Evolutionary conservation across 2,113 vertebrate genomes (phyloP).

Genomic region (Cyanoderma ruficeps): DNA sequence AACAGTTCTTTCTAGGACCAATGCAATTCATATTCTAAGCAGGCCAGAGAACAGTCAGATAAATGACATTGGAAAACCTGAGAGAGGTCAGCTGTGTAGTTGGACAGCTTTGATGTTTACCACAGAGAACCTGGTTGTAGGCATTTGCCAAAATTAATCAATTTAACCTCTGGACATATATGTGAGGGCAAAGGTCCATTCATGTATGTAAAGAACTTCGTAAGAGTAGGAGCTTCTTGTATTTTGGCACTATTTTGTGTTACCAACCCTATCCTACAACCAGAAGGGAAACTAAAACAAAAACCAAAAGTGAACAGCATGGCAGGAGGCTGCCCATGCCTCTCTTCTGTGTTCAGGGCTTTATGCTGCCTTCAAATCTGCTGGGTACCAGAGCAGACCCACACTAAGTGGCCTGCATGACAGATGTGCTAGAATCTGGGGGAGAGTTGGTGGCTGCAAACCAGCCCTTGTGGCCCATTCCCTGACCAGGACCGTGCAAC

Average conservation of each 20-base stretch:
- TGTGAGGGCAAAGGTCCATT: not conserved
- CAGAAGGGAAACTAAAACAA: not conserved
- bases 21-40: not conserved
- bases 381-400: not conserved
- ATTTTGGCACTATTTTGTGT: not conserved
- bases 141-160: not conserved
- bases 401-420: accelerated
- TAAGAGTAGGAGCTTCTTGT: not conserved
- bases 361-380: not conserved
- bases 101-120: not conserved
- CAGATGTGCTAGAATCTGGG: not conserved
- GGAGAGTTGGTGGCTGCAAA: not conserved
- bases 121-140: not conserved
- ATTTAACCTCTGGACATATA: not conserved
- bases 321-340: accelerated
- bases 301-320: not conserved
- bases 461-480: not conserved
- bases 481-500: not conserved
- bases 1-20: not conserved
- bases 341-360: not conserved
- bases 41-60: not conserved
- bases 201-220: not conserved
- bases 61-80: not conserved
- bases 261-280: not conserved
- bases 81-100: not conserved